Base-by-base conservation (phyloP, 2,797 vertebrate genomes). In the Cirrhinus molitorella region DNA sequence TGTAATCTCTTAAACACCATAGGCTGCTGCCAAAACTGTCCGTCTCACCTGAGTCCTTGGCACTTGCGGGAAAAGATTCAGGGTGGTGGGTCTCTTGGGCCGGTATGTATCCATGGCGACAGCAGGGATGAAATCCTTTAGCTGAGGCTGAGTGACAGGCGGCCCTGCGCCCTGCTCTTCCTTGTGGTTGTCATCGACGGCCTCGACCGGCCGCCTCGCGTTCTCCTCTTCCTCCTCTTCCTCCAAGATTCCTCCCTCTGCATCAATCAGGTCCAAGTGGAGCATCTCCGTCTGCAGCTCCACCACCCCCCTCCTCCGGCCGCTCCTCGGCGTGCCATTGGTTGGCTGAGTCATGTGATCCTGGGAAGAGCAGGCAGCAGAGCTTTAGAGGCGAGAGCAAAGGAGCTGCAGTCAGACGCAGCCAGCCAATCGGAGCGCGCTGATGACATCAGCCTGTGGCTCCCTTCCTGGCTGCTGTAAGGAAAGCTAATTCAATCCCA, bases 11-110 rank as follows among this genome's bases (percentile, higher is more conserved):
- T 51, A 83, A 66, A 59, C 61, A 77, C 49, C 12, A 31, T 45
- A 77, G 45, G 61, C 51, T 34, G 14, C 55, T 14, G 49, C 17
- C 80, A 53, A 63, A 74, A n/a, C 51, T 14, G 66, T 47, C 67
- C 59, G 0, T 40, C 92, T 85, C 93, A 99, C 98, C 97, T 99
- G 97, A 92, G 96, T 96, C 89, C 97, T 96, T 85, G 98, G 97
- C 93, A 96, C 96, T 95, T 98, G 97, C 76, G 97, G 97, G 92
- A 99, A 98, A 88, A 99, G 97, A 93, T 97, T 97, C 90, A 99
- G 95, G 65, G 97, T 99, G 90, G 98, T 99, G 83, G 98, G 98
- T 91, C 98, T 93, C 93, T 99, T 98, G 86, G 98, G 98, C 89
- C 96, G 94, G 93, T 97, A 97, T 75, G 97, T 97, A 85, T 98